Base-by-base conservation (phyloP, 1,140 invertebrate genomes). In the Saccostrea glomerata region DNA sequence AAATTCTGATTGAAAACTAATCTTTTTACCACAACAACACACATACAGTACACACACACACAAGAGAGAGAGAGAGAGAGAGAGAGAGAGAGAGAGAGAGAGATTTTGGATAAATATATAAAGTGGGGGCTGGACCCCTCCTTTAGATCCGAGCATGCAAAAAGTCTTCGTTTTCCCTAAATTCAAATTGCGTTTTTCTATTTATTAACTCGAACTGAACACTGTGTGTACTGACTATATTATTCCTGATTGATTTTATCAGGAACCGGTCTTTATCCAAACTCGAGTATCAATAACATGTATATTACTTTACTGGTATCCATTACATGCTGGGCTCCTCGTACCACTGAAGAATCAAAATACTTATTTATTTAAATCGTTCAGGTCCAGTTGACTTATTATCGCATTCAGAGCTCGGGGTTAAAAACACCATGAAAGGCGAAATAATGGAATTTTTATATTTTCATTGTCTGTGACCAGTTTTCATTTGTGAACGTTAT, bases 211-310 rank as follows among this genome's bases (percentile, higher is more conserved):
- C 58, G 17, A 20, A 5, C 58, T 63, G 58, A 63, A 63, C 58
- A 63, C 17, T 63, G 13, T 2, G 58, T 17, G 17, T 20, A 63
- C 15, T 63, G 58, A 63, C 17, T 63, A n/a, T 20, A 6, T 20
- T 60, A 63, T 63, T 63, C 58, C 58, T 63, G 58, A n/a, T 63
- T 63, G 58, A 63, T 63, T 63, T 63, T 63, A 63, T 63, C 58
- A 63, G 58, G n/a, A 63, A 63, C 58, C 2, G 6, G 58, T 63
- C 58, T 20, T 63, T 63, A n/a, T 63, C 17, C 17, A 63, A 63
- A 63, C 17, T 17, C 5, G 58, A 20, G 58, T 63, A 63, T 63
- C 15, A 63, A 63, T 63, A 63, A 63, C 58, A 17, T 63, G 17
- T 63, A 63, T 63, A n/a, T 63, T 63, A 20, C 58, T 63, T 63